These are phyloP conservation scores for Alloscopus bannaensis DNA, from an alignment of 2,888 invertebrate genomes.

Conservation along the genomic window DNA sequence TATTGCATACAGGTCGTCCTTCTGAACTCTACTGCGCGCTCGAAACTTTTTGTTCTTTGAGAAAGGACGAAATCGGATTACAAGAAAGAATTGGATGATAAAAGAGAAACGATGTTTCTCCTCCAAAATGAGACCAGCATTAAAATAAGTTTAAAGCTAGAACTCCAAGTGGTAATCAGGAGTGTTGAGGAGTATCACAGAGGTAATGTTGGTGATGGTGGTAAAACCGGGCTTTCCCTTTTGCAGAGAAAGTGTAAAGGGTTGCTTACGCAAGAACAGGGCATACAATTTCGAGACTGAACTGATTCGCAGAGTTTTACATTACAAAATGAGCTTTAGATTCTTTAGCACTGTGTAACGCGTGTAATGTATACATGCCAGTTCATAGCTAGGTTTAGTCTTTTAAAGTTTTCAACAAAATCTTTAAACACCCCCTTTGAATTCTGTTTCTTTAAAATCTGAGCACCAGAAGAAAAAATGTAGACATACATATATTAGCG, in stretches of 20 bases:
- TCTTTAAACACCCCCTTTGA: constrained; percentile 26
- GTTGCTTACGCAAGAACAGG: too few relatives aligned
- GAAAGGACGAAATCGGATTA: constrained; percentile 46
- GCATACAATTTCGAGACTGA: too few relatives aligned
- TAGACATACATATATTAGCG: not conserved
- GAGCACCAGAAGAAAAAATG: too few relatives aligned
- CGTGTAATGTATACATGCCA: too few relatives aligned
- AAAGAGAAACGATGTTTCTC: constrained; percentile 55
- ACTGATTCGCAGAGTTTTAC: constrained; percentile 4
- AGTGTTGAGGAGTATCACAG: not conserved
- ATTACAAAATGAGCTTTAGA: constrained; percentile 31
- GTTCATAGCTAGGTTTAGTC: too few relatives aligned
- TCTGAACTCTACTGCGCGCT: too few relatives aligned
- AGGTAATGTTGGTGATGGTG: constrained; percentile 17
- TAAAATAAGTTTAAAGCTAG: constrained; percentile 44
- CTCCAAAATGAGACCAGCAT: constrained; percentile 51
- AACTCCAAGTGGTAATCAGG: not conserved
- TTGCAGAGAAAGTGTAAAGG: too few relatives aligned
- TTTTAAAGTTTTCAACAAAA: constrained; percentile 23
- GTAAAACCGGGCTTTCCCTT: too few relatives aligned
- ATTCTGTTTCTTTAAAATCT: too few relatives aligned
- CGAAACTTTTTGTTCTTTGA: constrained; percentile 28
- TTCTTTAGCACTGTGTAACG: too few relatives aligned
- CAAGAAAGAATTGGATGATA: constrained; percentile 53
- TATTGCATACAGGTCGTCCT: too few relatives aligned